A percentile compares a stretch with the other conserved stretches of the same genome.
Evolutionary conservation across 64 coral and sea anemone species (phyloP).

Genomic region (Montipora efflorescens): DNA sequence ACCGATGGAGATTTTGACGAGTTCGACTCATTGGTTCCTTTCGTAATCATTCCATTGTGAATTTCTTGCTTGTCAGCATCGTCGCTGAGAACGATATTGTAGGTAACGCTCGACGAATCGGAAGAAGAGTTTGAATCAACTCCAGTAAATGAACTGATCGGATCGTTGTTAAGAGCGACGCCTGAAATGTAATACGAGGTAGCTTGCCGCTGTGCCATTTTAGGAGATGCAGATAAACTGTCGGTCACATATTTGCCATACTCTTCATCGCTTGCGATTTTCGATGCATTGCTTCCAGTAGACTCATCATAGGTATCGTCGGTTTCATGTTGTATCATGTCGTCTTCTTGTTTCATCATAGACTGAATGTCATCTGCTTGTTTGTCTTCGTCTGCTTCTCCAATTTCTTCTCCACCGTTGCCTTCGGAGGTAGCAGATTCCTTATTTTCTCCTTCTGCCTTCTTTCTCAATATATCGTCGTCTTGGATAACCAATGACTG

Average conservation of each 20-base stretch:
- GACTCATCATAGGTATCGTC: neutral
- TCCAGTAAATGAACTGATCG: neutral
- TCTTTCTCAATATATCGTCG: slow-evolving; percentile 22
- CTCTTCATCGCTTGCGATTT: neutral
- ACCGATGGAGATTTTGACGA: neutral
- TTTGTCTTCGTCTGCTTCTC: neutral
- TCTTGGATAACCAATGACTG: slow-evolving; percentile 39
- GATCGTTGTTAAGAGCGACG: slow-evolving; percentile 21
- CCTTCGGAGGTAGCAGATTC: neutral
- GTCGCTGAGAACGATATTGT: neutral
- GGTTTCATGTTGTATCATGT: slow-evolving; percentile 33
- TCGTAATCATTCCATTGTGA: neutral
- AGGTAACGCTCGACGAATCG: neutral
- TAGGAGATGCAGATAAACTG: neutral
- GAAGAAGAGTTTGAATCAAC: neutral
- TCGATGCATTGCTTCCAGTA: neutral
- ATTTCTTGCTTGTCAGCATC: neutral
- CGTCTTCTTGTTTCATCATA: slow-evolving; percentile 48
- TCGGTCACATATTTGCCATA: neutral
- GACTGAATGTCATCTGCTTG: slow-evolving; percentile 42
- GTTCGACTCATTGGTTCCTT: neutral
- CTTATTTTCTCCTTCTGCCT: slow-evolving; percentile 1
- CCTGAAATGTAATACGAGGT: slow-evolving; percentile 14
- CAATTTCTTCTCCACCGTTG: neutral
- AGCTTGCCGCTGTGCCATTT: neutral